Evolutionary conservation across 2,797 vertebrate genomes (phyloP).

Genomic region (Hozukius guyotensis): DNA sequence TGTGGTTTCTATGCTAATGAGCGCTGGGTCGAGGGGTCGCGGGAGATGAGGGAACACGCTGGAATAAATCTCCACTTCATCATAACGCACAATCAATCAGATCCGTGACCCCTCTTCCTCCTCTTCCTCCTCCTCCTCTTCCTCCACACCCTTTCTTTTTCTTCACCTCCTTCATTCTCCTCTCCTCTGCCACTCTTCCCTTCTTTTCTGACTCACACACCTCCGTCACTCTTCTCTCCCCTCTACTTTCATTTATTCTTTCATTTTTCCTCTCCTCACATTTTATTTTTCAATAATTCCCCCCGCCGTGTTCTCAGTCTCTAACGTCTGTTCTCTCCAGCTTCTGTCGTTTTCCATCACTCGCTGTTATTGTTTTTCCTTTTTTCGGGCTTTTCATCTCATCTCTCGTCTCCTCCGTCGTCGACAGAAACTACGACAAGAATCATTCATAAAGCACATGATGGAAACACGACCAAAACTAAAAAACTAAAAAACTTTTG

Average conservation of each 20-base stretch:
- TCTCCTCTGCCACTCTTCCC: not conserved
- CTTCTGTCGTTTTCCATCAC: not conserved
- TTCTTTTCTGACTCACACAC: not conserved
- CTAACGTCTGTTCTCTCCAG: not conserved
- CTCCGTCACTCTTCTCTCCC: not conserved
- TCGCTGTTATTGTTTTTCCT: not conserved
- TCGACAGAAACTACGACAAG: not conserved
- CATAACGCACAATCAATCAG: conserved; percentile 46
- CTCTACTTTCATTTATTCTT: not conserved
- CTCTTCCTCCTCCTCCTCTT: not conserved
- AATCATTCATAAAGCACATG: not conserved
- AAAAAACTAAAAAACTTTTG: not conserved
- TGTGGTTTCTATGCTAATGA: conserved; percentile 75
- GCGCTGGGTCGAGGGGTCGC: conserved; percentile 44
- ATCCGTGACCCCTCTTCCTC: not conserved
- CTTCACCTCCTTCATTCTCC: not conserved
- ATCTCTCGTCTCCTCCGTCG: not conserved
- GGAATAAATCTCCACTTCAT: conserved; percentile 66
- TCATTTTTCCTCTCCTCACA: not conserved
- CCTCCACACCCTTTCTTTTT: not conserved
- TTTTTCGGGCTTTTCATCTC: not conserved
- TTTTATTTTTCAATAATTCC: not conserved
- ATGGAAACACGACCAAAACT: not conserved
- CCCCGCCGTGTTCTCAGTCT: not conserved
- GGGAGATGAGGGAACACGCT: conserved; percentile 26